These are phyloP conservation scores for Brenthis ino DNA, from an alignment of 2,888 invertebrate species.

Conservation along the genomic window DNA sequence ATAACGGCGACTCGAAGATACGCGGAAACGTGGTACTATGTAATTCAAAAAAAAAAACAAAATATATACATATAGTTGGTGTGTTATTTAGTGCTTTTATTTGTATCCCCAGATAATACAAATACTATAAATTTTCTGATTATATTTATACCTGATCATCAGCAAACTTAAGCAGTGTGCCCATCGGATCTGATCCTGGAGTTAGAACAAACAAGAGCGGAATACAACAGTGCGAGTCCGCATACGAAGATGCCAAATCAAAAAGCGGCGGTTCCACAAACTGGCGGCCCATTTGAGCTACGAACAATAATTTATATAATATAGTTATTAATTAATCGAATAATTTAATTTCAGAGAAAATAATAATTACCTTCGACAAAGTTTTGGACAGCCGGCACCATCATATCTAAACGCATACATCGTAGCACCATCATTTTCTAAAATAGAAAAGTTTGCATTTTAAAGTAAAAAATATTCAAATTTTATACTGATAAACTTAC, in stretches of 20 bases:
- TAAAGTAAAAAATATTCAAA: not conserved
- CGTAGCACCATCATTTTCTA: conserved; percentile 90
- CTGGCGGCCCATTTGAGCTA: conserved; percentile 87
- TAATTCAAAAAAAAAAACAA: not conserved
- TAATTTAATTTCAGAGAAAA: not conserved
- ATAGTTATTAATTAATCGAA: not conserved
- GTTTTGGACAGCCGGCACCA: conserved; percentile 88
- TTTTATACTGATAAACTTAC: too few relatives aligned
- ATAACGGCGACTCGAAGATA: too few relatives aligned
- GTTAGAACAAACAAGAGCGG: conserved; percentile 95
- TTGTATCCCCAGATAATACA: too few relatives aligned
- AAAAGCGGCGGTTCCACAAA: conserved; percentile 96
- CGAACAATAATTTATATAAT: not conserved
- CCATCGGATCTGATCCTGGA: conserved; percentile 96
- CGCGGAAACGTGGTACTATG: too few relatives aligned
- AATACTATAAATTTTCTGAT: too few relatives aligned
- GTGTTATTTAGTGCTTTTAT: too few relatives aligned
- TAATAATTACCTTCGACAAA: conserved; percentile 83
- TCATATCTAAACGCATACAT: conserved; percentile 93
- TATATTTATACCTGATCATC: conserved; percentile 86
- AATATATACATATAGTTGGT: too few relatives aligned
- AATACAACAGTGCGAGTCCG: conserved; percentile 92
- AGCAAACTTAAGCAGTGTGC: conserved; percentile 93
- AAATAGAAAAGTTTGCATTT: conserved; percentile 35
- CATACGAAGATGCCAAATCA: conserved; percentile 91